Percentiles rank a stretch among this genome's conserved stretches.
Conservation (phyloP, 1,140 invertebrate genomes). For the Drosophila nikananu region DNA sequence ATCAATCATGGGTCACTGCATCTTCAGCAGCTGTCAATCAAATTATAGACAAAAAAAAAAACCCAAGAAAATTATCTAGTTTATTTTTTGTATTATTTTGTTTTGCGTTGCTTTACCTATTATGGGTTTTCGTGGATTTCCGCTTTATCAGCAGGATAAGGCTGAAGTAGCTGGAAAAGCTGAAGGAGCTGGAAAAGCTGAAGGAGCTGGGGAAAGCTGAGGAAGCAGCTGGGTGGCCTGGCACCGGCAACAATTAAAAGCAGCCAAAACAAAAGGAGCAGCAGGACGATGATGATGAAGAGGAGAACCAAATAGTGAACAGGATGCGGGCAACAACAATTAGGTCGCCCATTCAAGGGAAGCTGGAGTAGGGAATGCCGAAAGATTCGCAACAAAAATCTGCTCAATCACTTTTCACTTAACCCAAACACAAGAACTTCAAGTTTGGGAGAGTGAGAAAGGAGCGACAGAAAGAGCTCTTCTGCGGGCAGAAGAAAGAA, state of each 20-base stretch:
- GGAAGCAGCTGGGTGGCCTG: conserved; percentile 33
- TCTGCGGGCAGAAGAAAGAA: conserved; percentile 18
- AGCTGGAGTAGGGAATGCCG: conserved; percentile 27
- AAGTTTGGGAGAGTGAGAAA: conserved; percentile 44
- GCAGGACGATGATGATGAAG: conserved; percentile 13
- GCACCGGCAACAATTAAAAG: conserved; percentile 70
- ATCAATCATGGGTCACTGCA: conserved; percentile 53
- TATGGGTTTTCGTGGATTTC: conserved; percentile 43
- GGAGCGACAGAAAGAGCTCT: neutral
- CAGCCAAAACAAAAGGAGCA: conserved; percentile 42
- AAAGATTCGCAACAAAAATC: conserved; percentile 82
- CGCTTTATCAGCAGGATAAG: conserved; percentile 32
- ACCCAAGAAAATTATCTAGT: conserved; percentile 28
- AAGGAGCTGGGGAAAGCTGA: conserved; percentile 5
- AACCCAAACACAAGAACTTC: conserved; percentile 82
- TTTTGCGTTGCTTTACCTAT: conserved; percentile 14
- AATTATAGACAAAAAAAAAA: conserved; percentile 41
- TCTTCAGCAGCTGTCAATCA: conserved; percentile 44
- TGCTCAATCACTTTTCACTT: conserved; percentile 83
- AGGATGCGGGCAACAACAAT: conserved; percentile 56
- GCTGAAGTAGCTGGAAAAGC: neutral
- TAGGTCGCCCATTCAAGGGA: conserved; percentile 7
- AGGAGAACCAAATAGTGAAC: conserved; percentile 39
- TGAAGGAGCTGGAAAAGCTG: conserved; percentile 6
- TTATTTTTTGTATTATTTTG: conserved; percentile 24